A percentile compares a stretch with the other conserved stretches of the same genome.
phyloP scores from a whole-genome alignment of 2,113 vertebrate species.

The Bungarus multicinctus region DNA sequence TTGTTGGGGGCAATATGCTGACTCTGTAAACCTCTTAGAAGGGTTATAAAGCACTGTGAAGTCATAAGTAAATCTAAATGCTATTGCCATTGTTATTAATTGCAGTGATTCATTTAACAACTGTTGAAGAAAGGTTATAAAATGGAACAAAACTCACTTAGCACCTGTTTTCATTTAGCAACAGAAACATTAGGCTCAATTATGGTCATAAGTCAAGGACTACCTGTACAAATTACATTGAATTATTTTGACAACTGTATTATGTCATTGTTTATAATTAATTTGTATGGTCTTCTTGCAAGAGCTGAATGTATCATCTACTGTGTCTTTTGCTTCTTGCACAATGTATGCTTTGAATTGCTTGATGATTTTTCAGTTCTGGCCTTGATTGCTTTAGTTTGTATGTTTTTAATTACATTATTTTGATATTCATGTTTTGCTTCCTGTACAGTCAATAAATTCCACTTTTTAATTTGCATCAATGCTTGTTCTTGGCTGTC shows the following conservation, averaged over 20 bases:
- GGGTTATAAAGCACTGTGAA: too few species aligned
- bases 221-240: not conserved
- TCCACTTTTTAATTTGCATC: not conserved
- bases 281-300: not conserved
- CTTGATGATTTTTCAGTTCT: not conserved
- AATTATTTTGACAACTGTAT: not conserved
- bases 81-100: not conserved
- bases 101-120: not conserved
- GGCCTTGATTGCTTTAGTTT: not conserved
- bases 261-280: not conserved
- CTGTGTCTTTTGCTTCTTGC: not conserved
- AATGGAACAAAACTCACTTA: not conserved
- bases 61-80: too few species aligned
- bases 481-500: not conserved
- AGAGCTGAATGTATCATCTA: not conserved
- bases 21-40: too few species aligned
- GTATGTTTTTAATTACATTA: not conserved
- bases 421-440: not conserved
- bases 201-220: not conserved
- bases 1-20: too few species aligned
- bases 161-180: not conserved
- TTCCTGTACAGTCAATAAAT: not conserved
- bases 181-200: not conserved
- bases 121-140: not conserved
- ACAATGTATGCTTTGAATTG: not conserved